phyloP scores from a whole-genome alignment of 2,797 vertebrate species.

The Serranus cabrilla region DNA sequence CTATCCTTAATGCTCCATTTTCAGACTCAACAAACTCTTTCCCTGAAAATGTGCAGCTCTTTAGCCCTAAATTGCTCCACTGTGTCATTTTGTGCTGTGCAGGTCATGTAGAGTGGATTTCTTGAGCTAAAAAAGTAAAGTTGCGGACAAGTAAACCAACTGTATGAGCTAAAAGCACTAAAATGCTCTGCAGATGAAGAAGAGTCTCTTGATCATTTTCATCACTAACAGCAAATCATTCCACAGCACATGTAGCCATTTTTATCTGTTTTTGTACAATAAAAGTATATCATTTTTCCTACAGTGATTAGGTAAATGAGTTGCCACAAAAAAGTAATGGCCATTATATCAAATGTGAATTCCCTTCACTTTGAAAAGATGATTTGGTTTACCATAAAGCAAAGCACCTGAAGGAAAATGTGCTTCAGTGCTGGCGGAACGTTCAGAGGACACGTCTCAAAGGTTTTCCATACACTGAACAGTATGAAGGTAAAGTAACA shows the following conservation, averaged over 20 bases:
- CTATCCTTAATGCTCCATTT: not conserved
- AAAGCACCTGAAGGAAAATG: not conserved
- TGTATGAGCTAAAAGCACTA: not conserved
- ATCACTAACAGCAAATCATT: not conserved
- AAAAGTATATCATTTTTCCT: not conserved
- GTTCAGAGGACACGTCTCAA: conserved; percentile 27
- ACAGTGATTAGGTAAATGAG: not conserved
- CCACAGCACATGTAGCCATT: not conserved
- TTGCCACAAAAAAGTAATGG: conserved; percentile 9
- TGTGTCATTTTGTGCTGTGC: not conserved
- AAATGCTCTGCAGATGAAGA: not conserved
- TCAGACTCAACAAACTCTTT: too few relatives aligned
- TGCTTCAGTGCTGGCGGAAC: not conserved
- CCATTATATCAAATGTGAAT: not conserved
- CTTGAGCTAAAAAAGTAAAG: not conserved
- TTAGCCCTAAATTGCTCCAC: not conserved
- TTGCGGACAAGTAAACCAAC: not conserved
- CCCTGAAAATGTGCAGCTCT: not conserved
- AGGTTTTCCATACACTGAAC: conserved; percentile 29
- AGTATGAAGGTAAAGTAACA: conserved; percentile 30
- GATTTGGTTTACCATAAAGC: not conserved
- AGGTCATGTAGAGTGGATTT: not conserved
- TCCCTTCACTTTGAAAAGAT: not conserved
- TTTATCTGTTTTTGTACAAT: not conserved
- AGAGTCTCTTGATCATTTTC: not conserved